phyloP scores from a whole-genome alignment of 1,140 invertebrate species.

The Nymphalis io region DNA sequence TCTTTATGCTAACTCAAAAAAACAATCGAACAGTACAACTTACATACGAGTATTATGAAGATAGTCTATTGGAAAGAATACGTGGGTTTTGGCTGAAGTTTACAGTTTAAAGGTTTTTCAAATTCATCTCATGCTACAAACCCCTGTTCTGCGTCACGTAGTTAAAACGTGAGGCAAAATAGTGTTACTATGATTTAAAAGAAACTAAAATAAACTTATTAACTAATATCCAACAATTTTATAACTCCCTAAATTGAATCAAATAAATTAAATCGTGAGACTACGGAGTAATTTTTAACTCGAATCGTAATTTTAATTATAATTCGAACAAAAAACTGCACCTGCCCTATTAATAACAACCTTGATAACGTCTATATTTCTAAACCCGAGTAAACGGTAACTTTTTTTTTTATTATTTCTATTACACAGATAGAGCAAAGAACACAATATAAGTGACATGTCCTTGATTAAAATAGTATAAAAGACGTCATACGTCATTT shows the following conservation, averaged over 20 bases:
- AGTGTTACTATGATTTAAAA: too few relatives aligned
- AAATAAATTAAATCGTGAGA: background rate
- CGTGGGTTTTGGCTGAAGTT: too few relatives aligned
- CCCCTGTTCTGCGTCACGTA: too few relatives aligned
- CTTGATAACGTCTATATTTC: constrained; percentile 27
- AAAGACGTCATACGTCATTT: too few relatives aligned
- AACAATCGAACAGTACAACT: too few relatives aligned
- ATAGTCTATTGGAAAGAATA: too few relatives aligned
- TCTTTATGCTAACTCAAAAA: too few relatives aligned
- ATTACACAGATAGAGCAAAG: background rate
- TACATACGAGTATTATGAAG: too few relatives aligned
- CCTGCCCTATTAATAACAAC: constrained; percentile 19
- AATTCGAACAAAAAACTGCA: constrained; percentile 10
- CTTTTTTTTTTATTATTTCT: constrained; percentile 13
- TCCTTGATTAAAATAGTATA: too few relatives aligned
- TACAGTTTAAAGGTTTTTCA: too few relatives aligned
- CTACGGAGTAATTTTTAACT: constrained; percentile 9
- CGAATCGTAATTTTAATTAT: background rate
- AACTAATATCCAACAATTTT: background rate
- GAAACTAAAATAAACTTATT: background rate
- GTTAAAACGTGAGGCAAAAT: too few relatives aligned
- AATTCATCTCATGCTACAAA: too few relatives aligned
- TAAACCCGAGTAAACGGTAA: constrained; percentile 11
- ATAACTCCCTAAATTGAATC: background rate
- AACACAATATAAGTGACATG: background rate